Base-by-base conservation (phyloP, 2,113 vertebrate genomes). In the Pycnonotus jocosus region DNA sequence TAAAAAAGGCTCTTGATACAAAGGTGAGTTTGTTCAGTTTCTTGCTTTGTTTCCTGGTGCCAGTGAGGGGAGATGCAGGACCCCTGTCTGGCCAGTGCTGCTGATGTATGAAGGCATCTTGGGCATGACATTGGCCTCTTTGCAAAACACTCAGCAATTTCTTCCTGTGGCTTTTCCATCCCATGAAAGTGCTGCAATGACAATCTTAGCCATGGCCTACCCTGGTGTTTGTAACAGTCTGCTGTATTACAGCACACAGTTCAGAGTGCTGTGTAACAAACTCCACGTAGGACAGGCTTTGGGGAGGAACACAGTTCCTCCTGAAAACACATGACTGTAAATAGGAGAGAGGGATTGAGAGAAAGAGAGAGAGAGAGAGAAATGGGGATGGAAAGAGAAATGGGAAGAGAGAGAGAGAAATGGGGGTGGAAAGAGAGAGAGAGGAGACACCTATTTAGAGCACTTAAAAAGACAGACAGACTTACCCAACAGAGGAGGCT, bases 1-100 rank as follows among this genome's bases (percentile, higher is more conserved):
- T 99, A 77, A 99, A 99, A 96, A 99, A 99, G 94, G 99, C 99
- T 81, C 98, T 99, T 9, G 99, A 99, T 95, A 99, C 99, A 31
- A 99, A 99, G 98, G 99, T 99, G 98, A 33, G 45, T 51, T 70
- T 79, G 62, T 31, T n/a, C 13, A 22, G 3, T 71, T 79, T 56
- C 44, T 50, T 51, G 12, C 35, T 58, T 31, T 60, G 8, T 86
- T 69, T 64, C 40, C 40, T 60, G n/a, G 10, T 66, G 35, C 27
- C 33, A 23, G 8, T 2, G 50, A 44, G 35, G 45, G 9, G 53
- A 66, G n/a, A 8, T 40, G 14, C n/a, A 42, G 62, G 47, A 57
- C 9, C 6, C 0, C 0, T 47, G 35, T 33, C 47, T 45, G 58
- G 13, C 31, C 40, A 6, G 0, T 14, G n/a, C 33, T 48, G 30